Percentiles rank a stretch among this genome's conserved stretches.
phyloP scores from a whole-genome alignment of 2,888 invertebrate genomes.

The Hypomecis atomaria region DNA sequence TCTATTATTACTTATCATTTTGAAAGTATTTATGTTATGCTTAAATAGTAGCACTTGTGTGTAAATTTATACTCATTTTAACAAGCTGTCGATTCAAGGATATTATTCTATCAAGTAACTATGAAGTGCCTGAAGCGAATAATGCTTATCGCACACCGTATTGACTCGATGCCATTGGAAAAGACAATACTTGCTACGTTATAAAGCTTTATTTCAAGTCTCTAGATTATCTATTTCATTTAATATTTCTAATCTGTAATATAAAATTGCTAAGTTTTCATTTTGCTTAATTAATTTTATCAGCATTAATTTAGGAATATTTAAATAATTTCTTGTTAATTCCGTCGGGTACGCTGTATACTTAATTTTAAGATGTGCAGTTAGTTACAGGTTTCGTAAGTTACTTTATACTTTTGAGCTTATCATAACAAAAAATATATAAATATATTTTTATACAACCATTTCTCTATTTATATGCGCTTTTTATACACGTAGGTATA shows the following conservation, averaged over 20 bases:
- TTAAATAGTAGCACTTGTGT: no score
- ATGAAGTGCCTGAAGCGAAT: background rate
- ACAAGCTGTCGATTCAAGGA: no score
- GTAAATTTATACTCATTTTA: no score
- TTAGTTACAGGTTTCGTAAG: background rate
- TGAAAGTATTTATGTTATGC: no score
- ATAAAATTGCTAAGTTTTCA: no score
- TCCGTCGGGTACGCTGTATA: slow-evolving; percentile 19
- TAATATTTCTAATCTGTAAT: no score
- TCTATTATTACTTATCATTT: no score
- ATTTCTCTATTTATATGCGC: background rate
- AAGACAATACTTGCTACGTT: no score
- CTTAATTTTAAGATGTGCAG: slow-evolving; percentile 11
- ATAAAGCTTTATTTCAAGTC: no score
- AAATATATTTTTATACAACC: background rate
- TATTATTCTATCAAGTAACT: no score
- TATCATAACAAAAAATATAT: background rate
- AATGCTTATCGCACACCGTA: background rate
- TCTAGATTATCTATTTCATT: no score
- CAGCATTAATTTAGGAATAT: no score
- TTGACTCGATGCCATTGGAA: background rate
- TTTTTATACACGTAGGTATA: slow-evolving; percentile 1
- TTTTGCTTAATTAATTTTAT: background rate
- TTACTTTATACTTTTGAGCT: slow-evolving; percentile 6
- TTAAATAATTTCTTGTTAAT: background rate